Conservation (phyloP, 1,140 invertebrate species). For the Probaryconus sp. region DNA sequence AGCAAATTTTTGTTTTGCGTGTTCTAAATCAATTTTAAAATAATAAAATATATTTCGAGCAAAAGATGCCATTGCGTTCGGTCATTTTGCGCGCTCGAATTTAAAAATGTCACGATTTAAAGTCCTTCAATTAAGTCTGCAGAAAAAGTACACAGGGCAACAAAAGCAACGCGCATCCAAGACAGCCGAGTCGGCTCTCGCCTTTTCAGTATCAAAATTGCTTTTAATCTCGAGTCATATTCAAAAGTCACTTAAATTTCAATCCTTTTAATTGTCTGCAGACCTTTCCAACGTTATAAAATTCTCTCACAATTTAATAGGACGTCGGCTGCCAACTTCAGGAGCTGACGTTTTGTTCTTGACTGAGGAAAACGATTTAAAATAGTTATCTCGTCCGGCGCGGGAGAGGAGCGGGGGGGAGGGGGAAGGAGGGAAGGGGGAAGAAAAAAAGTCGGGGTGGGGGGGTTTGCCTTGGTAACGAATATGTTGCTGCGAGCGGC, state of each 20-base stretch:
- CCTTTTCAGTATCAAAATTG: constrained; percentile 10
- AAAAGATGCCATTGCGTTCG: too few species aligned
- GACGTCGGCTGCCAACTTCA: constrained; percentile 20
- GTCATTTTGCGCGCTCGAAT: too few species aligned
- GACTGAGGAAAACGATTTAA: constrained; percentile 24
- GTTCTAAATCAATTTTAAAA: too few species aligned
- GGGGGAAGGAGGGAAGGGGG: background rate
- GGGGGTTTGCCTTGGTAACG: constrained; percentile 4
- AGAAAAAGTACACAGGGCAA: too few species aligned
- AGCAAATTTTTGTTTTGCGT: too few species aligned
- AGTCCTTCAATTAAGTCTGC: too few species aligned
- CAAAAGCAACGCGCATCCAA: background rate
- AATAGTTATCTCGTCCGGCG: constrained; percentile 22
- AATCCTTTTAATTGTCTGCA: constrained; percentile 38
- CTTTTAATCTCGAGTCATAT: constrained; percentile 17
- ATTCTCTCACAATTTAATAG: constrained; percentile 12
- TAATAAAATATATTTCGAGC: too few species aligned
- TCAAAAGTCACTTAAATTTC: constrained; percentile 37
- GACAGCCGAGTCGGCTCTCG: background rate
- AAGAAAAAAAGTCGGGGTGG: background rate
- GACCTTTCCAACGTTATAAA: constrained; percentile 14
- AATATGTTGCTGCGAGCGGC: constrained; percentile 11
- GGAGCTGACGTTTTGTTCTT: constrained; percentile 12
- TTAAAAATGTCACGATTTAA: too few species aligned
- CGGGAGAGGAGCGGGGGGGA: background rate